Percentiles rank a stretch among this genome's conserved stretches.
Conservation (phyloP, 2,888 invertebrate genomes). For the Plutella xylostella region DNA sequence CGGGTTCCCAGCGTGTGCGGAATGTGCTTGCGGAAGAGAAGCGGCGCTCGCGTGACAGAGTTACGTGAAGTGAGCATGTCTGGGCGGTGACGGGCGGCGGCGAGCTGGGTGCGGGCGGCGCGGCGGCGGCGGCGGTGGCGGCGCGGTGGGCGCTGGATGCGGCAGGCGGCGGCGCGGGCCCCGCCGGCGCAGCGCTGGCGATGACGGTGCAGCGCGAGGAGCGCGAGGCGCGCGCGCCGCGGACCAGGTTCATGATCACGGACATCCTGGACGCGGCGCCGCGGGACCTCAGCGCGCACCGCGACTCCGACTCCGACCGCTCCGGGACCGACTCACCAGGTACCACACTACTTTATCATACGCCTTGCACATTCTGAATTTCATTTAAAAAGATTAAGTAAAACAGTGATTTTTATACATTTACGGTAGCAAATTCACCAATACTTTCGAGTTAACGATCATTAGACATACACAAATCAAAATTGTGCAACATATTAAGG, state of each 20-base stretch:
- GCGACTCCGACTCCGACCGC: constrained; percentile 68
- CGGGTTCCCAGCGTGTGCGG: background rate
- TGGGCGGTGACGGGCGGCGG: constrained; percentile 17
- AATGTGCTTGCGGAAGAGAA: background rate
- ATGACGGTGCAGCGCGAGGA: constrained; percentile 74
- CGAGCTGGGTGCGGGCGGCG: constrained; percentile 40
- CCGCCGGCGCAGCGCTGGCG: constrained; percentile 65
- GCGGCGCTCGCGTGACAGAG: no score
- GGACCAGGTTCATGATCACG: constrained; percentile 91
- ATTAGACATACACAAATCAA: no score
- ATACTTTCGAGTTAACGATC: no score
- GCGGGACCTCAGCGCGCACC: constrained; percentile 67
- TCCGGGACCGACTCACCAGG: constrained; percentile 71
- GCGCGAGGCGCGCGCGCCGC: constrained; percentile 79
- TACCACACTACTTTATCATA: no score
- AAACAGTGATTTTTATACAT: no score
- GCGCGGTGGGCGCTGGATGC: constrained; percentile 23
- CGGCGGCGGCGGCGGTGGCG: constrained; percentile 34
- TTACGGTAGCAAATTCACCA: no score
- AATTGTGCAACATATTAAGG: no score
- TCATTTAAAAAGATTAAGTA: no score
- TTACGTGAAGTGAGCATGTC: constrained; percentile 27
- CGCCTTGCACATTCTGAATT: no score
- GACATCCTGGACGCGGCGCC: constrained; percentile 79
- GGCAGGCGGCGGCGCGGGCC: constrained; percentile 28